Percentiles rank a stretch among this genome's conserved stretches.
These are phyloP conservation scores for Cyrtodaria siliqua DNA, from an alignment of 2,888 invertebrate species.

Conservation along the genomic window DNA sequence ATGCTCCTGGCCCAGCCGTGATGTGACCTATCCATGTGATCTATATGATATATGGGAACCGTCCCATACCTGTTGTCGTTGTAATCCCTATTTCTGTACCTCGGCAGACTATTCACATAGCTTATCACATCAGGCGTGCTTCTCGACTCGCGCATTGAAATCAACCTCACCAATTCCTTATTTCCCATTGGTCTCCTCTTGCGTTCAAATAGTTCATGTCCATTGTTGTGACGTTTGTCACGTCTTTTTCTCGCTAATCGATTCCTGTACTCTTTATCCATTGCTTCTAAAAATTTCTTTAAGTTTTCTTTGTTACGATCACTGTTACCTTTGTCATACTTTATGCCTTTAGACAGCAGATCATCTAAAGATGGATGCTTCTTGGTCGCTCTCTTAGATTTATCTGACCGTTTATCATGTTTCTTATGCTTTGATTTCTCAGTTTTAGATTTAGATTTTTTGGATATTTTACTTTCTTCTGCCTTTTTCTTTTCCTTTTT, in stretches of 20 bases:
- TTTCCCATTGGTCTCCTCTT: conserved; percentile 45
- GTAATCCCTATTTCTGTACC: conserved; percentile 3
- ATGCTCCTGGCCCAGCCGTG: conserved; percentile 56
- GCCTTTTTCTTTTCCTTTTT: no score
- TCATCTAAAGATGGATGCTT: not conserved
- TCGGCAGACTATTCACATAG: conserved; percentile 57
- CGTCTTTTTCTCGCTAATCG: conserved; percentile 23
- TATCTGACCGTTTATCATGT: not conserved
- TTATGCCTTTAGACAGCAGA: conserved; percentile 7
- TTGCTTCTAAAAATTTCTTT: conserved; percentile 43
- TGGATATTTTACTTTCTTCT: conserved; percentile 6
- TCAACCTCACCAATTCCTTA: conserved; percentile 49
- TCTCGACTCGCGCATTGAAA: conserved; percentile 47
- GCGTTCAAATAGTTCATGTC: conserved; percentile 18
- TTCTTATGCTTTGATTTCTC: conserved; percentile 5
- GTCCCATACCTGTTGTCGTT: conserved; percentile 24
- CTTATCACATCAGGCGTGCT: conserved; percentile 60
- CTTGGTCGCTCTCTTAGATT: not conserved
- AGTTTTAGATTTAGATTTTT: conserved; percentile 19
- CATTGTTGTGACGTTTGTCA: conserved; percentile 21
- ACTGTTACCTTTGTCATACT: conserved; percentile 23
- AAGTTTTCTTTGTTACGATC: conserved; percentile 29
- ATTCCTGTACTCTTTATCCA: conserved; percentile 45
- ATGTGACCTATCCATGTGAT: conserved; percentile 37
- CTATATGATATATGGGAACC: conserved; percentile 59